Base-by-base conservation (phyloP, 2,797 vertebrate species). In the Hippocampus kuda region DNA sequence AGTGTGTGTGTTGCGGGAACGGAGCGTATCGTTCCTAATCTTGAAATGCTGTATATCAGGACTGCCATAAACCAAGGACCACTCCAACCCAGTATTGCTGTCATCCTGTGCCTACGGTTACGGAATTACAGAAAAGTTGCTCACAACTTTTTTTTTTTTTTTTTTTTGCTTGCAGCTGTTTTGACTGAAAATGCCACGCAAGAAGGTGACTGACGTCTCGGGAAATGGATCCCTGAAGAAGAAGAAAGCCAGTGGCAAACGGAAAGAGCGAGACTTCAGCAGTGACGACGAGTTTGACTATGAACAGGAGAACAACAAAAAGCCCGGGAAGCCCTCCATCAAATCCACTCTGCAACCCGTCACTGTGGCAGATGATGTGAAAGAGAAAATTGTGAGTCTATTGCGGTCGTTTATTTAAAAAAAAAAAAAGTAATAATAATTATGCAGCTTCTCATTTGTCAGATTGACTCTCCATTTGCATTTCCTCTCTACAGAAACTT, bases 281-380 rank as follows among this genome's bases (percentile, higher is more conserved):
- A 92, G 91, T 2, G 92, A 93, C 0, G 92, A 93, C 2, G 92
- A 93, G 68, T 92, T 93, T 27, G 91, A 93, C 72, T 92, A 75
- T 8, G 91, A 93, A 71, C 91, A 92, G 76, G 92, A 93, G 80
- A 92, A 92, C 83, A 89, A 90, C 74, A 93, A 92, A 84, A 93
- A 92, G 75, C 84, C 90, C 0, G 91, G 91, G 12, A 91, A 87
- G 51, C 86, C 88, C 1, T 72, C 88, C 0, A 46, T 86, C 44
- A 92, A 92, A 83, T 79, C 89, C 0, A 89, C 90, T 9, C 86
- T 92, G 3, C 91, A 92, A 75, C 91, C 91, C 0, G 90, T 93
- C 73, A 92, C 90, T 1, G 92, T 92, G 62, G 85, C 90, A 0
- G 91, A 92, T 0, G 92, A 93, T 11, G 81, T 91, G 61, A 92